Evolutionary conservation across 2,888 invertebrate genomes (phyloP), one percentile per base, ranked within the genome.

Genomic region (Lasioglossum lativentre): DNA sequence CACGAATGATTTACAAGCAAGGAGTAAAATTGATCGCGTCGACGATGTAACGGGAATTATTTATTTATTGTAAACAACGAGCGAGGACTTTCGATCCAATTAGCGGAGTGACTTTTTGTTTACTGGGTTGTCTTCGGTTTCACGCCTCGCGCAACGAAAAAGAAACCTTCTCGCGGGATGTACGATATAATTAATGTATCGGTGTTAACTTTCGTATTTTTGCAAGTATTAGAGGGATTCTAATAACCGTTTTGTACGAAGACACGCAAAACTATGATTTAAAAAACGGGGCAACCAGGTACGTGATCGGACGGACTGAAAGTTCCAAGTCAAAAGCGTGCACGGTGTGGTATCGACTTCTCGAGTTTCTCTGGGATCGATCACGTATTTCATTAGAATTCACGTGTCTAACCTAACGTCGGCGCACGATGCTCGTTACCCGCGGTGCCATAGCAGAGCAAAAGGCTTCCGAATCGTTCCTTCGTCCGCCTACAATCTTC

Each of bases 361-460:
- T 72, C 72, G 82, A 89, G 88, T 93, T 93, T 93, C 92, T 91
- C 93, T 82, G 88, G 89, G 92, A 92, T 94, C 90, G 91, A 93
- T 94, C 94, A 94, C 94, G 93, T 94, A 93, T 92, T 94, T 92
- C 93, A 93, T 93, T 94, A 92, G 90, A 87, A 80, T 84, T 84
- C 82, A 86, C 88, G 85, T 87, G 82, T 47, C 27, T 34, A 30
- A 23, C n/a, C n/a, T n/a, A n/a, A n/a, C n/a, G 27, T 0, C 30
- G 40, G 14, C 16, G 66, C 68, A 77, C 30, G 75, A 63, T 66
- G 74, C 88, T 88, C 76, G 86, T 88, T 84, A 86, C n/a, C 34
- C 40, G 74, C 47, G 74, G 68, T 66, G 47, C 75, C 75, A 66
- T 76, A n/a, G 75, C 66, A 76, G 34, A 30, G 63, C 68, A 34